Conservation (phyloP, 2,113 vertebrate genomes). For the Alosa alosa region DNA sequence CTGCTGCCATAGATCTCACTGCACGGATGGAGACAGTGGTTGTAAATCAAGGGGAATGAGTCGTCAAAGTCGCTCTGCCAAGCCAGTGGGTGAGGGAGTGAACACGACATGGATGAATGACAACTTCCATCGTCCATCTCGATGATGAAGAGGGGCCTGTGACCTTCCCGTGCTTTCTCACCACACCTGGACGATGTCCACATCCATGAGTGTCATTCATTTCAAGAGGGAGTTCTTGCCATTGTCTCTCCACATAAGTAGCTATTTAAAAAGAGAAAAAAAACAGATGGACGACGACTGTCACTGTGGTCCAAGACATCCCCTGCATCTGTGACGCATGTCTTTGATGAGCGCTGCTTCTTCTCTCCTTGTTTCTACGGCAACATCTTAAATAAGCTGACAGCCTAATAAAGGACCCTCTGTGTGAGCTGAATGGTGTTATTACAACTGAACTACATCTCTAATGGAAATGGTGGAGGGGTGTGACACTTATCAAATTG, state of each 20-base stretch:
- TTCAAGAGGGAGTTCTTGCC: not conserved
- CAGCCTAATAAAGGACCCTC: not conserved
- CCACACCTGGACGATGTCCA: not conserved
- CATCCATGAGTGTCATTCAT: not conserved
- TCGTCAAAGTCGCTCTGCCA: not conserved
- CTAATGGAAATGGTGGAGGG: not conserved
- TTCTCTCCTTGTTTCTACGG: not conserved
- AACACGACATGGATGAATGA: not conserved
- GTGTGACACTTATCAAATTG: not conserved
- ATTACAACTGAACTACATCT: not conserved
- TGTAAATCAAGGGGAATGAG: not conserved
- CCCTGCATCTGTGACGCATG: not conserved
- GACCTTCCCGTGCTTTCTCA: not conserved
- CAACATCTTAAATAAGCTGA: not conserved
- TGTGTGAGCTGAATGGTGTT: not conserved
- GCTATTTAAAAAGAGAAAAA: not conserved
- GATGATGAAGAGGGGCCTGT: not conserved
- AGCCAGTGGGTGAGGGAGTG: not conserved
- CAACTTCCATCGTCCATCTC: not conserved
- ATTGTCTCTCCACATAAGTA: not conserved
- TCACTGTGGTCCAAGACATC: not conserved
- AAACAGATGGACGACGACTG: not conserved
- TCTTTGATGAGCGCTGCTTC: not conserved
- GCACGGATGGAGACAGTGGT: not conserved
- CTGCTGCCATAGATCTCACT: slow-evolving; percentile 5